Percentiles rank a stretch among this genome's conserved stretches.
phyloP scores from a whole-genome alignment of 2,888 invertebrate genomes.

The Agrotis ipsilon region DNA sequence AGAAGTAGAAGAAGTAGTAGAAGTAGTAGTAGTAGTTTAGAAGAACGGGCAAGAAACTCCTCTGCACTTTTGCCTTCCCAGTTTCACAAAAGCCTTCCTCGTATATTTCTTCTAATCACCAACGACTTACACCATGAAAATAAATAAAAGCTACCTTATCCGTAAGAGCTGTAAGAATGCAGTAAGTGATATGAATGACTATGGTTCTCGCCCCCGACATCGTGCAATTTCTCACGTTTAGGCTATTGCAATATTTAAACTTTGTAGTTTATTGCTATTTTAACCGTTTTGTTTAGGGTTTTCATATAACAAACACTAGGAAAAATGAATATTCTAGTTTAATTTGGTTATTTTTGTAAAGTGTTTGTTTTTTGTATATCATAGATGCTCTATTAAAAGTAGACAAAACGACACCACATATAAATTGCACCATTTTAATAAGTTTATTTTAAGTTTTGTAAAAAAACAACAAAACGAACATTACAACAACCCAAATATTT shows the following conservation, averaged over 20 bases:
- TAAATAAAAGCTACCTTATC: conserved; percentile 26
- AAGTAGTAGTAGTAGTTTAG: too few relatives aligned
- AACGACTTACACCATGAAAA: not conserved
- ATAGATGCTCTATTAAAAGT: too few relatives aligned
- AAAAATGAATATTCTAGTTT: not conserved
- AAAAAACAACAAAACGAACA: not conserved
- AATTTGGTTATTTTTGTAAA: too few relatives aligned
- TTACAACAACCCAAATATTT: not conserved
- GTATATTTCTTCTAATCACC: not conserved
- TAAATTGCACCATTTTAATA: too few relatives aligned
- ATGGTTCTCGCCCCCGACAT: conserved; percentile 16
- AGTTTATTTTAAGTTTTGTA: not conserved
- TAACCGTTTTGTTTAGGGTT: conserved; percentile 23
- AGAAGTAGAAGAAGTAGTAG: too few relatives aligned
- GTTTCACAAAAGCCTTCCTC: too few relatives aligned
- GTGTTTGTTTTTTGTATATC: too few relatives aligned
- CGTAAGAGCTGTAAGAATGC: conserved; percentile 15
- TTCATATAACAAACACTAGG: not conserved
- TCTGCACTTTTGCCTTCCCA: too few relatives aligned
- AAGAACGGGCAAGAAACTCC: too few relatives aligned
- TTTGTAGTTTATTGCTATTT: conserved; percentile 16
- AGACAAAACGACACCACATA: too few relatives aligned
- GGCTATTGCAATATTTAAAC: conserved; percentile 35
- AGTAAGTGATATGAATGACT: conserved; percentile 42
- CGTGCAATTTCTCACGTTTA: conserved; percentile 41